Evolutionary conservation across 2,113 vertebrate genomes (phyloP).

Genomic region (Stegostoma tigrinum): DNA sequence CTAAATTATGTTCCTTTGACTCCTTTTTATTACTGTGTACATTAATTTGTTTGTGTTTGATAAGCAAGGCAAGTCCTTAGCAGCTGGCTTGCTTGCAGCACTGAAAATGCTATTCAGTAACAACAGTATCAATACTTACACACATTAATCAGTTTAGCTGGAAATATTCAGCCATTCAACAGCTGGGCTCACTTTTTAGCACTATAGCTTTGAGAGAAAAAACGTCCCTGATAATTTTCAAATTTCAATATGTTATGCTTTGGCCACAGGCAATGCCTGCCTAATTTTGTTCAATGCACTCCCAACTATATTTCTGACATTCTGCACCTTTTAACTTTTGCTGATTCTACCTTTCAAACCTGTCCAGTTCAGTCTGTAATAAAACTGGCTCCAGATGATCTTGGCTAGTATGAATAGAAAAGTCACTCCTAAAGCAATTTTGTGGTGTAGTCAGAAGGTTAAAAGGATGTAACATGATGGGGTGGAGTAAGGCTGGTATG

Average conservation of each 20-base stretch:
- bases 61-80: neutral
- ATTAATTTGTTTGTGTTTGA: neutral
- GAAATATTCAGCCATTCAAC: neutral
- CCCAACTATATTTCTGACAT: neutral
- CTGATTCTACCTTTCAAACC: neutral
- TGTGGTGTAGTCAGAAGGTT: neutral
- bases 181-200: neutral
- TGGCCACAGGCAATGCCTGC: neutral
- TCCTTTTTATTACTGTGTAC: slow-evolving; percentile 13
- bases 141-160: neutral
- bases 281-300: neutral
- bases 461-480: neutral
- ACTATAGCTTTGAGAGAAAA: neutral
- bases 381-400: neutral
- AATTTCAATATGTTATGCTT: neutral
- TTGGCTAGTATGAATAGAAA: neutral
- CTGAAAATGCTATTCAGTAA: neutral
- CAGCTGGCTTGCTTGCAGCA: neutral
- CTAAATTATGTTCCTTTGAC: neutral
- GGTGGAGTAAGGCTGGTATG: neutral
- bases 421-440: neutral
- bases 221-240: neutral
- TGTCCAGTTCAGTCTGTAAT: neutral
- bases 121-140: neutral
- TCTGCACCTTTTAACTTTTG: neutral